phyloP scores from a whole-genome alignment of 2,888 invertebrate species.

The Hydropsyche betteni region DNA sequence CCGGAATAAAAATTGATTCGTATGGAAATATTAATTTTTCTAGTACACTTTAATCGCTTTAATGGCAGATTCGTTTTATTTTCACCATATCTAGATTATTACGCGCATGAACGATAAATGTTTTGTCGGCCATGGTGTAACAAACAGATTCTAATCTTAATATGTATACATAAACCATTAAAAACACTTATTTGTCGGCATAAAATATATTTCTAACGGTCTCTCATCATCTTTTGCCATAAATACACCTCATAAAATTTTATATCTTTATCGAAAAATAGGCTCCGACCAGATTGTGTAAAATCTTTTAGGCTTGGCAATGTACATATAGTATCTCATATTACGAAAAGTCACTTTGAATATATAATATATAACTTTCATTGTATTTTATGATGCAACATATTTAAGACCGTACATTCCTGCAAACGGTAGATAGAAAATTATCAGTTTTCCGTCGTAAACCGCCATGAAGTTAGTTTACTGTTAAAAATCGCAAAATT shows the following conservation, averaged over 20 bases:
- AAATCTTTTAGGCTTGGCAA: neutral
- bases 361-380: too few relatives aligned
- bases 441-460: too few relatives aligned
- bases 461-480: too few relatives aligned
- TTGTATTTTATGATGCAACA: too few relatives aligned
- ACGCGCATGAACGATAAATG: slow-evolving; percentile 16
- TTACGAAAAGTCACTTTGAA: too few relatives aligned
- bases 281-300: slow-evolving; percentile 11
- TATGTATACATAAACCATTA: slow-evolving; percentile 32
- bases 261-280: slow-evolving; percentile 32
- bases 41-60: slow-evolving; percentile 22
- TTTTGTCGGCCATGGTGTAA: neutral
- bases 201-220: slow-evolving; percentile 25
- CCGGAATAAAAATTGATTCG: slow-evolving; percentile 28
- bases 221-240: slow-evolving; percentile 30
- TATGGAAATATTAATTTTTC: slow-evolving; percentile 27
- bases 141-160: slow-evolving; percentile 23
- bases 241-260: slow-evolving; percentile 30
- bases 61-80: slow-evolving; percentile 27
- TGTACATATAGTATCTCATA: too few relatives aligned
- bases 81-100: slow-evolving; percentile 23
- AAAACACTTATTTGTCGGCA: slow-evolving; percentile 32
- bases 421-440: too few relatives aligned
- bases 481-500: too few relatives aligned
- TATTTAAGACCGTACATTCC: too few relatives aligned